Base-by-base conservation (phyloP, 2,888 invertebrate species). In the Andrena trimmerana region DNA sequence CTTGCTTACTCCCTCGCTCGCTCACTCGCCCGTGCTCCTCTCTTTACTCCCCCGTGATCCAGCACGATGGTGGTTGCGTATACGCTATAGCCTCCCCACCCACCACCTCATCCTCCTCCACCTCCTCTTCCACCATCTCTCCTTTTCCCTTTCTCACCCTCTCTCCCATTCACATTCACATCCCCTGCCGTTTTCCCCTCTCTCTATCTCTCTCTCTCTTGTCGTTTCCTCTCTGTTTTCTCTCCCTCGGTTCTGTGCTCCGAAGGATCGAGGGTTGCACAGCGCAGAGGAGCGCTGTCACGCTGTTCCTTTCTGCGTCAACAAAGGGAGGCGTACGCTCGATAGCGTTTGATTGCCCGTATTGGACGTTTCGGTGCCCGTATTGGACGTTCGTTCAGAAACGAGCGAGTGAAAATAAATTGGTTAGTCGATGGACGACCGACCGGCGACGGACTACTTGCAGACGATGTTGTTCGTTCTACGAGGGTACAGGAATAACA, bases 301-400 rank as follows among this genome's bases (percentile, higher is more conserved):
- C 90, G 90, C 88, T 89, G 88, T 85, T 92, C 87, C 92, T 92
- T 92, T 91, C 91, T 90, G 88, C 91, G 91, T 92, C 92, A 90
- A 92, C 92, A 91, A 92, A 75, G 86, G 85, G 62, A 62, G 78
- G 78, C 89, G 89, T 85, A 65, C 81, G 80, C 76, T 74, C 75
- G 84, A 84, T 82, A 77, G 67, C 80, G 31, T 84, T 84, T 74
- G 83, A 84, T 84, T 78, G 78, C 60, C 78, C 84, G 78, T 71
- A 84, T 84, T 70, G 68, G 72, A 69, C 50, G 68, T 10, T 63
- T n/a, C 76, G 68, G 42, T 33, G 24, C 63, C 52, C 71, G 72
- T 78, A 72, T 72, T 66, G 63, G 57, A 54, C 62, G 66, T 33
- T 27, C 59, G 66, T 10, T 33, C 20, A n/a, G 13, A 24, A 42